A percentile compares a stretch with the other conserved stretches of the same genome.
phyloP scores from a whole-genome alignment of 2,888 invertebrate genomes.

The Neuroscelio doddi region DNA sequence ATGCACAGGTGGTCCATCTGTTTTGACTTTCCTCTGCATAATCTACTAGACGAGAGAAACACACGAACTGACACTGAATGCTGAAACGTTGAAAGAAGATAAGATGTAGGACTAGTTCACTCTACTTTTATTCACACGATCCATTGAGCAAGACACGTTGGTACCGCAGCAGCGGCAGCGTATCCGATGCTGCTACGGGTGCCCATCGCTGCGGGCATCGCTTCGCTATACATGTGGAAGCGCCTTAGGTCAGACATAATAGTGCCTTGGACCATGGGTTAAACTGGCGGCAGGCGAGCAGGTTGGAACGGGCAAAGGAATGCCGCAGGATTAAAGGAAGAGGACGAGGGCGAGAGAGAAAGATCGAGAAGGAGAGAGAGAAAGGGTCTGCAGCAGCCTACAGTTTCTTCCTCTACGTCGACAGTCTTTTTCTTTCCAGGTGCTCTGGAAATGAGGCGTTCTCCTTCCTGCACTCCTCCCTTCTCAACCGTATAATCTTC shows the following conservation, averaged over 20 bases:
- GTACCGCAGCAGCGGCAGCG: too few relatives aligned
- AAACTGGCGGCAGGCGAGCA: slow-evolving; percentile 60
- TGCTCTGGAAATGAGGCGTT: slow-evolving; percentile 13
- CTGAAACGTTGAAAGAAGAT: too few relatives aligned
- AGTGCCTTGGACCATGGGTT: slow-evolving; percentile 65
- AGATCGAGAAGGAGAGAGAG: neutral
- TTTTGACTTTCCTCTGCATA: too few relatives aligned
- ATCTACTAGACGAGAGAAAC: too few relatives aligned
- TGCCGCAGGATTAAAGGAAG: slow-evolving; percentile 59
- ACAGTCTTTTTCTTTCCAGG: slow-evolving; percentile 32
- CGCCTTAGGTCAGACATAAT: slow-evolving; percentile 66
- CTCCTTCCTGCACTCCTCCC: slow-evolving; percentile 2
- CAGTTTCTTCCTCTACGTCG: slow-evolving; percentile 33
- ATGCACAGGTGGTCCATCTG: too few relatives aligned
- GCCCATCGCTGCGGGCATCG: neutral
- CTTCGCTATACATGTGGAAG: slow-evolving; percentile 52
- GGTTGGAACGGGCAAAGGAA: slow-evolving; percentile 63
- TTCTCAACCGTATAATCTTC: too few relatives aligned
- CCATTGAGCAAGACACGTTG: too few relatives aligned
- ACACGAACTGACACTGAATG: too few relatives aligned
- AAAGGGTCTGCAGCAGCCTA: slow-evolving; percentile 9
- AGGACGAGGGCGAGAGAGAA: slow-evolving; percentile 9
- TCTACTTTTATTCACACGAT: too few relatives aligned
- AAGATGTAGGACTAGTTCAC: too few relatives aligned
- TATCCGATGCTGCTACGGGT: neutral